Conservation (phyloP, 2,888 invertebrate genomes). For the Ochropleura plecta region DNA sequence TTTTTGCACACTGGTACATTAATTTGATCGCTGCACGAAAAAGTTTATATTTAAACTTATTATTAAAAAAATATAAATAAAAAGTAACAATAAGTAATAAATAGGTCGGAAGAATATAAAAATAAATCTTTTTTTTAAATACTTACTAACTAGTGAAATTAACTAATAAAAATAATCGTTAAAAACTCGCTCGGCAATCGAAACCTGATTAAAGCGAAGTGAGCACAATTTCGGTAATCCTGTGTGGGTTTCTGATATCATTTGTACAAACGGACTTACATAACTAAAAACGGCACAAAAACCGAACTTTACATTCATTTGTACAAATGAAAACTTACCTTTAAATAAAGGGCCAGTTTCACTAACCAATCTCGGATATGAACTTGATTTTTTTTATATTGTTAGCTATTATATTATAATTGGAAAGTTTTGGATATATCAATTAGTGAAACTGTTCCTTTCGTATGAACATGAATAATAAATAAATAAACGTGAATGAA, state of each 20-base stretch:
- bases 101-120: constrained; percentile 86
- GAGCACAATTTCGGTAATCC: constrained; percentile 60
- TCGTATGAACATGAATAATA: constrained; percentile 47
- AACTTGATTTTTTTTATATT: constrained; percentile 6
- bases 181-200: constrained; percentile 71
- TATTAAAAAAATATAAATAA: constrained; percentile 76
- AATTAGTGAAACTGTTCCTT: constrained; percentile 53
- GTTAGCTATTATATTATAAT: constrained; percentile 38
- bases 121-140: constrained; percentile 88
- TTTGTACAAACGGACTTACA: constrained; percentile 59
- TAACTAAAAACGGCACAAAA: constrained; percentile 39
- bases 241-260: constrained; percentile 47
- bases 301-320: constrained; percentile 36
- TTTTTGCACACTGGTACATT: constrained; percentile 78
- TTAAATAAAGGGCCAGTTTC: constrained; percentile 50
- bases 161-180: constrained; percentile 76
- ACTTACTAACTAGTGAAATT: constrained; percentile 81
- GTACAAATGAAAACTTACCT: constrained; percentile 59
- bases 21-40: constrained; percentile 68
- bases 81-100: constrained; percentile 85
- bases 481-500: constrained; percentile 64
- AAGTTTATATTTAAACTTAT: constrained; percentile 64
- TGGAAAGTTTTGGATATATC: constrained; percentile 33
- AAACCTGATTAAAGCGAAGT: constrained; percentile 70
- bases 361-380: constrained; percentile 30